These are phyloP conservation scores for Drosophila leontia DNA, from an alignment of 1,140 invertebrate species.

Conservation along the genomic window DNA sequence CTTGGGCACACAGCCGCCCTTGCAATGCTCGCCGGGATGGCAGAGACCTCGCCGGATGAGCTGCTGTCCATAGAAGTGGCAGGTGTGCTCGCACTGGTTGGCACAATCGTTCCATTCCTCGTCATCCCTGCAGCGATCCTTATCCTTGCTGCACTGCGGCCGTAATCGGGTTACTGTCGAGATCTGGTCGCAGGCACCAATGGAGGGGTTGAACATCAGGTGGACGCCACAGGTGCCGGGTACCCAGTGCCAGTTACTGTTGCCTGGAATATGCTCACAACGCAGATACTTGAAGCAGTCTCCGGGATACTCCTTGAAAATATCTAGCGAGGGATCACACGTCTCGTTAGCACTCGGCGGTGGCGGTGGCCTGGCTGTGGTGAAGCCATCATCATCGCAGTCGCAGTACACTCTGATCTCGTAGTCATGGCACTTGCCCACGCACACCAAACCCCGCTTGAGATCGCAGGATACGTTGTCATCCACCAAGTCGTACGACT, in stretches of 20 bases:
- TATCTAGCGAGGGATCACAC: constrained; percentile 24
- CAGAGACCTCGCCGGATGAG: constrained; percentile 67
- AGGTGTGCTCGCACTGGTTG: constrained; percentile 88
- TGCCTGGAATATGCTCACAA: constrained; percentile 85
- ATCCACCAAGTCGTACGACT: constrained; percentile 88
- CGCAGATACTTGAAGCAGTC: constrained; percentile 88
- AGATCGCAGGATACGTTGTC: constrained; percentile 91
- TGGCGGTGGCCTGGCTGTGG: constrained; percentile 12
- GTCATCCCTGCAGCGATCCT: constrained; percentile 73
- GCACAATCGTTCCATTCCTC: constrained; percentile 87
- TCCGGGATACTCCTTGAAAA: constrained; percentile 84
- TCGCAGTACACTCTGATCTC: constrained; percentile 90
- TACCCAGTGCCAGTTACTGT: constrained; percentile 15
- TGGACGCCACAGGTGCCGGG: constrained; percentile 85
- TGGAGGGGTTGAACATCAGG: constrained; percentile 88
- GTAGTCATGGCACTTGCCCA: constrained; percentile 88
- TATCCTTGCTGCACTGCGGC: constrained; percentile 51
- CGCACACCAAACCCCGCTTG: constrained; percentile 90
- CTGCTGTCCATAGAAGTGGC: constrained; percentile 85
- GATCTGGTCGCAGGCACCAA: constrained; percentile 88
- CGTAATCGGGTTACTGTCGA: constrained; percentile 84
- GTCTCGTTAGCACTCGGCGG: constrained; percentile 28
- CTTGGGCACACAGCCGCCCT: constrained; percentile 83
- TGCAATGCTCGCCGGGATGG: constrained; percentile 62
- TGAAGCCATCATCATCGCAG: constrained; percentile 85